Evolutionary conservation across 2,797 vertebrate genomes (phyloP).

Genomic region (Agapornis canus): DNA sequence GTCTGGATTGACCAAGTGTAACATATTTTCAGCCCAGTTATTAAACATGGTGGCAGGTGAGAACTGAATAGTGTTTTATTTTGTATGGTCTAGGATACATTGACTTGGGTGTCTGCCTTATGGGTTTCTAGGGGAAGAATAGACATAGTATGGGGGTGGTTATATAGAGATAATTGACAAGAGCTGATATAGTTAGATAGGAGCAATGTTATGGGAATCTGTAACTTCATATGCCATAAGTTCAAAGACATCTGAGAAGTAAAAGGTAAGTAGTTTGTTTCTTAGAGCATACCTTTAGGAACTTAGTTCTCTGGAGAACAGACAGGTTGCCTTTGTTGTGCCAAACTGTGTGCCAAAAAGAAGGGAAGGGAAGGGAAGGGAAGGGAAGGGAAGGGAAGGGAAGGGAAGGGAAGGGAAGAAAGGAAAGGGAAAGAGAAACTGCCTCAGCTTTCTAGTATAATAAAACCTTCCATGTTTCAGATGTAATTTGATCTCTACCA

Average conservation of each 20-base stretch:
- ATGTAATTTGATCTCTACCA: background rate
- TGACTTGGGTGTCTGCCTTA: background rate
- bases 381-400: too few species aligned
- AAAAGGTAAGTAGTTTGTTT: background rate
- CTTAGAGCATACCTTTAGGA: background rate
- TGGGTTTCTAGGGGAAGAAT: background rate
- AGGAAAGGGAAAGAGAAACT: background rate
- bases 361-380: too few species aligned
- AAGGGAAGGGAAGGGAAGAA: background rate
- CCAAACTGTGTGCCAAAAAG: background rate
- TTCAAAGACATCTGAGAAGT: background rate
- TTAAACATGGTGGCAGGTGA: background rate
- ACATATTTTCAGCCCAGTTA: background rate
- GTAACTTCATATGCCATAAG: background rate
- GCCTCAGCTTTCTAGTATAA: background rate
- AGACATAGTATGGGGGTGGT: background rate
- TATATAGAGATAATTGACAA: background rate
- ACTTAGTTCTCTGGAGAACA: background rate
- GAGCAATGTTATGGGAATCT: background rate
- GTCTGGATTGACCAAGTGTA: background rate
- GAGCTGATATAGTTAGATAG: background rate
- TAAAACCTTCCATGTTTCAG: background rate
- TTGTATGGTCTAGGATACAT: background rate
- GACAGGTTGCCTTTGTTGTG: background rate
- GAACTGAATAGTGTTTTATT: background rate